Evolutionary conservation across 2,797 vertebrate genomes (phyloP).

Genomic region (Gobio occitaniae): DNA sequence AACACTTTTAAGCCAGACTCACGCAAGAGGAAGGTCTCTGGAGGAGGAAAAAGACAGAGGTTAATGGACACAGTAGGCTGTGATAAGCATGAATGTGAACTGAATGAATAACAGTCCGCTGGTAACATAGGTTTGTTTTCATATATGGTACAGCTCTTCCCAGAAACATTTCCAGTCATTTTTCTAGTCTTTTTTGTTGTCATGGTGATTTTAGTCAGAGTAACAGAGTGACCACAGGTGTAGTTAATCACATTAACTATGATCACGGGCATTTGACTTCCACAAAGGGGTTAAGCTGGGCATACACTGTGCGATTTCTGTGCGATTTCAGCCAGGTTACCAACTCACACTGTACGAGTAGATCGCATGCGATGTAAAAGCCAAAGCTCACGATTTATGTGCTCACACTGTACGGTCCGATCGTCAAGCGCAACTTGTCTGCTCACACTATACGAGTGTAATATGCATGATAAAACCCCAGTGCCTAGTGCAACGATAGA

Average conservation of each 20-base stretch:
- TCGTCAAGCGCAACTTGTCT: too few relatives aligned
- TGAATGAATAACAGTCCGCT: background rate
- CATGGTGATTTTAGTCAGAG: background rate
- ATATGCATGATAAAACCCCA: too few relatives aligned
- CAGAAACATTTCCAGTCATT: background rate
- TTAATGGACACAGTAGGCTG: background rate
- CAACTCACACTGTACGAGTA: too few relatives aligned
- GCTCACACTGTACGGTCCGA: too few relatives aligned
- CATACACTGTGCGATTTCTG: too few relatives aligned
- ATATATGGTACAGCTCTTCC: background rate
- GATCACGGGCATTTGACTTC: background rate
- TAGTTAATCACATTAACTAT: background rate
- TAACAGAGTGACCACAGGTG: background rate
- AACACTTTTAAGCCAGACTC: conserved; percentile 59
- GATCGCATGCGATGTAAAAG: too few relatives aligned
- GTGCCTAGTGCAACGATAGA: too few relatives aligned
- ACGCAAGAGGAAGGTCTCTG: conserved; percentile 38
- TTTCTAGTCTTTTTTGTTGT: background rate
- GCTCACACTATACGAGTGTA: too few relatives aligned
- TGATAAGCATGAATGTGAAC: background rate
- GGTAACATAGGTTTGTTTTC: background rate
- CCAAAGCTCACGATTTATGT: too few relatives aligned
- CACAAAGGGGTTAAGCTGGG: background rate
- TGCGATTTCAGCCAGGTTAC: too few relatives aligned
- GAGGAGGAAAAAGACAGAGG: conserved; percentile 27